Base-by-base conservation (phyloP, 1,140 invertebrate genomes). In the Anadara kagoshimensis region DNA sequence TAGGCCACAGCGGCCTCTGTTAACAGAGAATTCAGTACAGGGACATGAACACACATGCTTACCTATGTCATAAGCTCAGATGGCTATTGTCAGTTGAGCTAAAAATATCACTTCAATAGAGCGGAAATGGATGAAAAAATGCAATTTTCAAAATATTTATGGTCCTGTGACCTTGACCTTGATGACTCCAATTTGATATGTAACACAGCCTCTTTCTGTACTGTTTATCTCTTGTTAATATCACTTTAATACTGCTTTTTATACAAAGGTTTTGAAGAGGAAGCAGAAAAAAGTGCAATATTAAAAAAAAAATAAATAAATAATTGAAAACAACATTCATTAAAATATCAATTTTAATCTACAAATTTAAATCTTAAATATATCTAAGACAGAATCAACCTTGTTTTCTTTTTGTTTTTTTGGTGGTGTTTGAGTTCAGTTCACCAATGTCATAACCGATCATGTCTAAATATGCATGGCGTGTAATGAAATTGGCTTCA, bases 381-480 rank as follows among this genome's bases (percentile, higher is more conserved):
- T 26, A 57, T 20, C n/a, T 59, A 7, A 18, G 26, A 59, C 36
- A 41, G 14, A 5, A 56, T 67, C 24, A 67, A 44, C 44, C 5
- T 56, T 56, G 16, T 11, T 56, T 24, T 43, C 56, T 18, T 44
- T 67, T 67, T 43, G 22, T 26, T 41, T 53, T 36, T 29, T 29
- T 53, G 11, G 18, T 36, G 41, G 49, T 16, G 22, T 53, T 44
- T 16, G 51, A 69, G 11, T 69, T 47, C 26, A 69, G 29, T 36
- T 36, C 22, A 14, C 47, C 47, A 44, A 62, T 69, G 22, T 69
- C 67, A 62, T 62, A 69, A 20, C 67, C 67, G 7, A 69, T 10
- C 47, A 69, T 59, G 29, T 69, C 22, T 24, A 61, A 62, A 53
- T 22, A 69, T 7, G 26, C 67, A 22, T 61, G 45, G 43, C 20